These are phyloP conservation scores for Capromys pilorides DNA, from an alignment of 2,797 vertebrate species.

Conservation along the genomic window DNA sequence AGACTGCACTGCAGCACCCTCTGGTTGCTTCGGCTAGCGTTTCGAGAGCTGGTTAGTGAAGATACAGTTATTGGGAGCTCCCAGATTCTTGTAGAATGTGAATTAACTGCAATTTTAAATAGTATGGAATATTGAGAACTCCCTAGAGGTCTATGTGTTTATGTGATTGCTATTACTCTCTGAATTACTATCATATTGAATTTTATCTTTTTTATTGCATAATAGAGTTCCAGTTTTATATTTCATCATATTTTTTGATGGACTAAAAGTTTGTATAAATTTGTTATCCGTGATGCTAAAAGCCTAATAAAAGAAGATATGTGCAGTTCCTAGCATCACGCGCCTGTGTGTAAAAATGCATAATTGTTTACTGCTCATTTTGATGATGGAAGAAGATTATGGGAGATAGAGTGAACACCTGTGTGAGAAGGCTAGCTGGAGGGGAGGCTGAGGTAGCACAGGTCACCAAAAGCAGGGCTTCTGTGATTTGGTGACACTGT, in stretches of 20 bases:
- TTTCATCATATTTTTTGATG: conserved; percentile 80
- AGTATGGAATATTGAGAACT: conserved; percentile 67
- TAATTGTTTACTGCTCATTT: conserved; percentile 21
- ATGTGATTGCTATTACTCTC: neutral
- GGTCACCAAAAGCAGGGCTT: conserved; percentile 73
- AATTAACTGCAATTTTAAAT: conserved; percentile 56
- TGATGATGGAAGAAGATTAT: neutral
- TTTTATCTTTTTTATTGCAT: conserved; percentile 79
- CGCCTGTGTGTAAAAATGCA: neutral
- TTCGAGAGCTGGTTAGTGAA: conserved; percentile 46
- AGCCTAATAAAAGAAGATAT: conserved; percentile 60
- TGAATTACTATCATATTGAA: conserved; percentile 74
- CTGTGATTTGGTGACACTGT: conserved; percentile 75
- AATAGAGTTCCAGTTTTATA: conserved; percentile 68
- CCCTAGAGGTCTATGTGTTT: conserved; percentile 66
- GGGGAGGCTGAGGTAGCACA: conserved; percentile 71
- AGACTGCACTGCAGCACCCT: neutral
- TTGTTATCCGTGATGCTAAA: conserved; percentile 73
- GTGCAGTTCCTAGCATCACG: neutral
- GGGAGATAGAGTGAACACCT: neutral
- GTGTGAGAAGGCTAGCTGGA: neutral
- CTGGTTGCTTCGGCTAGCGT: neutral
- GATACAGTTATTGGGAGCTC: conserved; percentile 54
- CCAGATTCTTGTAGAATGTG: conserved; percentile 62
- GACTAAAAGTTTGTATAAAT: conserved; percentile 74